Evolutionary conservation across 2,888 invertebrate genomes (phyloP), one percentile per base, ranked within the genome.

Genomic region (Eurois occulta): DNA sequence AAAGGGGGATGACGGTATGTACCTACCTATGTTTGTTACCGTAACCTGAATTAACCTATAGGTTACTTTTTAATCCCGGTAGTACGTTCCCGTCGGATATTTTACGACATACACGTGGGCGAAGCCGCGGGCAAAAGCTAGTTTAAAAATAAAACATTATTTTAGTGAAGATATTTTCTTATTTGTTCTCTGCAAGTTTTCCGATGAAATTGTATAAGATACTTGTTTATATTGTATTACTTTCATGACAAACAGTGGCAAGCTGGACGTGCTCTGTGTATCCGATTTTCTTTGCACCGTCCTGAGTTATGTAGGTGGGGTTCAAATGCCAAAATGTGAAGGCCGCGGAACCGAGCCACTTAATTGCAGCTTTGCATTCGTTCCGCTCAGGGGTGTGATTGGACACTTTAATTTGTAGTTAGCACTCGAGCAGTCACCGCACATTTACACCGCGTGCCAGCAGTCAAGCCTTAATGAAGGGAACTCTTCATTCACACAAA

Each of bases 381-480:
- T 77, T 76, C 75, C 77, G 70, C 67, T 75, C 74, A 68, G 58
- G 62, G 70, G 76, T 78, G 80, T 83, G 88, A 83, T 90, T 75
- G 82, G 80, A 84, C 80, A 84, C 72, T 72, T 88, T 88, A 87
- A 87, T 90, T 90, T 87, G 88, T 85, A 88, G 77, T 82, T 86
- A 85, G 78, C 82, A 77, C 62, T 62, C 21, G 60, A 62, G 16
- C 21, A 62, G 82, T 78, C 78, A 79, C 66, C 68, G 74, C 67
- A 77, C 71, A 80, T 77, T 70, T 67, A 32, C n/a, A 75, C 28
- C 72, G 43, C 46, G 46, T 55, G 55, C n/a, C 52, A 80, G 60
- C 38, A 72, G 43, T 64, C 55, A 24, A 35, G 55, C 8, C 72
- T 67, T 48, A 64, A 32, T 73, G 55, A 10, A 58, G n/a, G 21